phyloP scores from a whole-genome alignment of 2,797 vertebrate genomes.

The Lepidocolaptes lacrymiger region DNA sequence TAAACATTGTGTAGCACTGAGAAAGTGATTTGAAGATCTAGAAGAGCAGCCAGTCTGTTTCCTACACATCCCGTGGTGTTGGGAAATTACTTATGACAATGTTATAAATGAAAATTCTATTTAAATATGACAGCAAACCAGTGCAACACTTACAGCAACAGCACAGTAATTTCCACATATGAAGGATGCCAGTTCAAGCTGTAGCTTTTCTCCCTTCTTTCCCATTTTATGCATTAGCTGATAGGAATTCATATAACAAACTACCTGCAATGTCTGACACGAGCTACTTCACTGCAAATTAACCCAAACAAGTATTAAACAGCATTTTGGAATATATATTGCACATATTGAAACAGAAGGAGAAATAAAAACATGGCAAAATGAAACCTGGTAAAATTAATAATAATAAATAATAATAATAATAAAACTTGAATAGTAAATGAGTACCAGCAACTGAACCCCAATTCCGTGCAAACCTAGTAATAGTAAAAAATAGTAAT shows the following conservation, averaged over 20 bases:
- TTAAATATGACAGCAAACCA: neutral
- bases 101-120: neutral
- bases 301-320: neutral
- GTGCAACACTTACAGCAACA: neutral
- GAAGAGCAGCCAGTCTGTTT: neutral
- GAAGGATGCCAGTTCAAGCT: neutral
- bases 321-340: neutral
- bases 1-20: neutral
- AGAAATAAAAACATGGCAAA: neutral
- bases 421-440: neutral
- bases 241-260: neutral
- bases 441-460: neutral
- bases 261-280: neutral
- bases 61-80: neutral
- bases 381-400: neutral
- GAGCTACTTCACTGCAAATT: neutral
- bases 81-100: neutral
- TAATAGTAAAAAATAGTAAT: neutral
- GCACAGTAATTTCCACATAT: neutral
- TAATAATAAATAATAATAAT: neutral
- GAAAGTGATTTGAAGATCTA: neutral
- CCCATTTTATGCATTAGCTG: neutral
- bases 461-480: neutral
- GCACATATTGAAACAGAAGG: neutral
- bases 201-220: neutral